Percentiles rank a stretch among this genome's conserved stretches.
Evolutionary conservation across 1,140 invertebrate genomes (phyloP).

Genomic region (Drosophila orosa): DNA sequence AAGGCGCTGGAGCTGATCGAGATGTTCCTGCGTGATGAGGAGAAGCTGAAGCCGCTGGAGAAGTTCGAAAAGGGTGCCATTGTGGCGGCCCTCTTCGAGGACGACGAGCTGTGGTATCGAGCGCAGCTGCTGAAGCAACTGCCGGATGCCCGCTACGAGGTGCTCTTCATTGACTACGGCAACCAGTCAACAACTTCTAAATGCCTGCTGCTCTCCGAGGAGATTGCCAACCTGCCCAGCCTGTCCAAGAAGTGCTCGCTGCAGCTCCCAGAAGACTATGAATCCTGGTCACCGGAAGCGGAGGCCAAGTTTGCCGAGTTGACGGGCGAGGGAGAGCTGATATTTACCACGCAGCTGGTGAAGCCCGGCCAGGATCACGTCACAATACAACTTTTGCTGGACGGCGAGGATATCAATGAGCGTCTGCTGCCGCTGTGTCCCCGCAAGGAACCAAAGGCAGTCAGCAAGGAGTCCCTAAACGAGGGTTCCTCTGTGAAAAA

Average conservation of each 20-base stretch:
- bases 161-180: constrained; percentile 90
- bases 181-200: constrained; percentile 87
- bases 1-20: constrained; percentile 87
- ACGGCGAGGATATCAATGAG: constrained; percentile 87
- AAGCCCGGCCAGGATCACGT: constrained; percentile 87
- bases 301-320: constrained; percentile 88
- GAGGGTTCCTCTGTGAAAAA: not conserved
- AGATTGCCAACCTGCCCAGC: constrained; percentile 86
- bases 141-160: constrained; percentile 87
- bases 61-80: constrained; percentile 85
- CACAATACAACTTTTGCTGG: constrained; percentile 87
- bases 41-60: constrained; percentile 54
- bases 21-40: constrained; percentile 85
- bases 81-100: constrained; percentile 89
- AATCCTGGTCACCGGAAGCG: constrained; percentile 87
- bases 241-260: constrained; percentile 88
- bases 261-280: constrained; percentile 86
- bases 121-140: constrained; percentile 87
- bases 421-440: constrained; percentile 86
- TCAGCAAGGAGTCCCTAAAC: constrained; percentile 2
- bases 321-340: constrained; percentile 87
- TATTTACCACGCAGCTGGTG: constrained; percentile 87
- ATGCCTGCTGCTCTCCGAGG: constrained; percentile 87
- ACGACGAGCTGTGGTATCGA: constrained; percentile 89
- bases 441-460: constrained; percentile 59